Base-by-base conservation (phyloP, 1,140 invertebrate species). In the Eumeta japonica region DNA sequence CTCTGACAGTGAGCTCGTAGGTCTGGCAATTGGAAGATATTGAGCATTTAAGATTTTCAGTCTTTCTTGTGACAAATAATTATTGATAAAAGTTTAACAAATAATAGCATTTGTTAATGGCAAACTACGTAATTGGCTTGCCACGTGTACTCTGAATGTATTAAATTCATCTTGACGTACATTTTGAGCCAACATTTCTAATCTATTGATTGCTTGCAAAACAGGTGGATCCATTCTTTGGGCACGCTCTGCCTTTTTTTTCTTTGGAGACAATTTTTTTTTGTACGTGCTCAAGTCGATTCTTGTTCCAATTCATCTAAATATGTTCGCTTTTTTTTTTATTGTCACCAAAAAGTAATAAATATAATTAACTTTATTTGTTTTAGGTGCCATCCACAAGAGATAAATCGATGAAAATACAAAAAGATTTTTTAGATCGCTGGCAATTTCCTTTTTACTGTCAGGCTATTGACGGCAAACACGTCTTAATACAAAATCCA, bases 371-470 rank as follows among this genome's bases (percentile, higher is more conserved):
- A n/a, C n/a, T 30, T 30, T 30, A 30, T 30, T 10, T 30, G 7
- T 30, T 30, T 30, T 30, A 30, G 28, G 28, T 30, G 28, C 16
- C 43, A 28, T 38, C 37, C 9, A 41, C 31, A 2, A 29, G 3
- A 39, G 37, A 39, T 32, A 4, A 41, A 19, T 41, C 35, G 39
- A n/a, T 16, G 28, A 14, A 41, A 39, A 20, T 38, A 9, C 14
- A 17, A 11, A n/a, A 37, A n/a, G 33, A 38, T 17, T 40, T 40
- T 40, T 36, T 36, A 37, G 13, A 16, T 14, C n/a, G 32, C 13
- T 40, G 33, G 39, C 39, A 40, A 24, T 40, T 40, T 40, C 30
- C 32, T 24, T 36, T 36, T 24, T 40, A 31, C 14, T 37, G 32
- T 15, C 33, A 16, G 19, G 39, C 39, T 11, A 37, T 40, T 15